Conservation (phyloP, 2,797 vertebrate genomes). For the Mus spretus region DNA sequence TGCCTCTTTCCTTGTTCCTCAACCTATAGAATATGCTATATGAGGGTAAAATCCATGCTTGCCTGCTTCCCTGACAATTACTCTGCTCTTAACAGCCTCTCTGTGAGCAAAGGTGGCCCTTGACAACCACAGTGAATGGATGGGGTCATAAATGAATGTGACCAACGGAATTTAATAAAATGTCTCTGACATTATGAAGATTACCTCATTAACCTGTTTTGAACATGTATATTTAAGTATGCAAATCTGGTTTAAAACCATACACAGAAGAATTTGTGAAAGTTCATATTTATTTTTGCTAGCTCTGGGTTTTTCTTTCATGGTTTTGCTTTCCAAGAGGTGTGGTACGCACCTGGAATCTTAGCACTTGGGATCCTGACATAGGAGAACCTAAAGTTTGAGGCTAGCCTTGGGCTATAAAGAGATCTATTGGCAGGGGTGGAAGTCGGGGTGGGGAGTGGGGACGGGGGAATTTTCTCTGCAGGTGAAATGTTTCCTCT, state of each 20-base stretch:
- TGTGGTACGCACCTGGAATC: background rate
- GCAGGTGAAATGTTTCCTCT: conserved; percentile 39
- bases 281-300: background rate
- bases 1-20: background rate
- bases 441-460: too few relatives aligned
- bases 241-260: conserved; percentile 16
- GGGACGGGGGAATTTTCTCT: background rate
- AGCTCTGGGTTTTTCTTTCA: background rate
- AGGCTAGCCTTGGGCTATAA: background rate
- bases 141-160: background rate
- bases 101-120: background rate
- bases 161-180: background rate
- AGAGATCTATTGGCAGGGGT: background rate
- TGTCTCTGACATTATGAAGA: background rate
- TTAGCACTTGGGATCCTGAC: background rate
- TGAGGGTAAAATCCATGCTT: background rate
- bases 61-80: fast-evolving
- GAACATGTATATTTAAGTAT: background rate
- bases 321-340: background rate
- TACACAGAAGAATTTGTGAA: background rate
- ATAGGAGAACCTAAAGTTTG: background rate
- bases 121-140: background rate
- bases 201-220: background rate
- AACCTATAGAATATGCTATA: fast-evolving
- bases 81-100: background rate